Percentiles rank a stretch among this genome's conserved stretches.
Conservation (phyloP, 1,140 invertebrate species). For the Cydia amplana region DNA sequence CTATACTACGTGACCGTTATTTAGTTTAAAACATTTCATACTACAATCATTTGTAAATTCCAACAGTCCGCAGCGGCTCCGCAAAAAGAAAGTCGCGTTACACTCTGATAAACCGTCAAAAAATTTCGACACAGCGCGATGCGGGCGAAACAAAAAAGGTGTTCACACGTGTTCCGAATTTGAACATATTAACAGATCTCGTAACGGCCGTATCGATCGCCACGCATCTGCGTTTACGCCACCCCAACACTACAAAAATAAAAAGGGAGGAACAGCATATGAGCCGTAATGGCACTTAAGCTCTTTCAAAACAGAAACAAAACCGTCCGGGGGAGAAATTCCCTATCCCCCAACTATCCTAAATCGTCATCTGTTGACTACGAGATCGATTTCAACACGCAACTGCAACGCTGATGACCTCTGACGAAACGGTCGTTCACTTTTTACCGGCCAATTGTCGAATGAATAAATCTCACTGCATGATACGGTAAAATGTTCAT, state of each 20-base stretch:
- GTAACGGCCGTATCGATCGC: conserved; percentile 59
- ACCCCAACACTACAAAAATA: conserved; percentile 52
- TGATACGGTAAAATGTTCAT: background rate
- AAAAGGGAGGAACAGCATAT: background rate
- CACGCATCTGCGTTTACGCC: conserved; percentile 56
- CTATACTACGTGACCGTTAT: no score
- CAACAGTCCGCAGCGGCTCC: background rate
- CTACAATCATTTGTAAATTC: no score
- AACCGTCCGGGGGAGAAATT: conserved; percentile 47
- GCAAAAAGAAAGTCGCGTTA: conserved; percentile 23
- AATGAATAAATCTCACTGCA: conserved; percentile 14
- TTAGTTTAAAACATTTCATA: no score
- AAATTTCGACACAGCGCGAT: conserved; percentile 41
- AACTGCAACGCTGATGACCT: conserved; percentile 20
- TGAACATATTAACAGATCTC: conserved; percentile 64
- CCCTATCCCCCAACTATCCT: conserved; percentile 19
- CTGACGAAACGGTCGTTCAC: conserved; percentile 24
- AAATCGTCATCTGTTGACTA: conserved; percentile 46
- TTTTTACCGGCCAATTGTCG: background rate
- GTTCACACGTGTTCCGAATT: conserved; percentile 71
- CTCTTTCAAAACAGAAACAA: conserved; percentile 51
- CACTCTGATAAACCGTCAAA: conserved; percentile 27
- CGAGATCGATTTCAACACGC: conserved; percentile 42
- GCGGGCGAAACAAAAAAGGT: conserved; percentile 56
- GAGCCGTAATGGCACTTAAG: conserved; percentile 34